Conservation (phyloP, 1,140 invertebrate genomes). For the Formica exsecta region DNA sequence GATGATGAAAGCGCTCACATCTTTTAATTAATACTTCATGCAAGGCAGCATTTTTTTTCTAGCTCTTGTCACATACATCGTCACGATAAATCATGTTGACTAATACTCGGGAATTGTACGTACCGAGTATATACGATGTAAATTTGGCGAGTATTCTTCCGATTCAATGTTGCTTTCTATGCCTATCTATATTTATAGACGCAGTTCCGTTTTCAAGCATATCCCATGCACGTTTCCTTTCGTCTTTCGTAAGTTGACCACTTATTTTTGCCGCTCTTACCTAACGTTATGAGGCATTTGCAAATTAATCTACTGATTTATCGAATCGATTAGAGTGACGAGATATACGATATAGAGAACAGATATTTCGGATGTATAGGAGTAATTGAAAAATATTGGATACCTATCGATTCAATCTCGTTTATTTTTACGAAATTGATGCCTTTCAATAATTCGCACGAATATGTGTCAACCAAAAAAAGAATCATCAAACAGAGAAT, state of each 20-base stretch:
- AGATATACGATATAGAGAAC: not conserved
- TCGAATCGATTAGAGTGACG: slow-evolving; percentile 79
- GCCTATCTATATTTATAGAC: slow-evolving; percentile 52
- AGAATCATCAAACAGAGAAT: too few species aligned
- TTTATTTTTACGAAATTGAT: not conserved
- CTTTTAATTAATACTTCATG: not conserved
- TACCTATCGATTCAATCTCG: not conserved
- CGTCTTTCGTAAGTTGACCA: slow-evolving; percentile 71
- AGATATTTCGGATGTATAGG: not conserved
- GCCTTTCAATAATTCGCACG: too few species aligned
- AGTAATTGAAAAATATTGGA: slow-evolving; percentile 36
- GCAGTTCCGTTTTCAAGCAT: slow-evolving; percentile 70
- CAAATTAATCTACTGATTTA: slow-evolving; percentile 82
- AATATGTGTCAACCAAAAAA: too few species aligned
- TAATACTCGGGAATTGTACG: not conserved
- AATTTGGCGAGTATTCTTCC: not conserved
- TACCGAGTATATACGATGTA: not conserved
- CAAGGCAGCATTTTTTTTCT: not conserved
- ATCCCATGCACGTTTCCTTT: slow-evolving; percentile 67
- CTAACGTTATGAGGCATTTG: slow-evolving; percentile 80
- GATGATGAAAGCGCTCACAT: not conserved
- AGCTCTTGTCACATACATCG: not conserved
- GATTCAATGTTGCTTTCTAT: not conserved
- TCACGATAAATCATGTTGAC: not conserved
- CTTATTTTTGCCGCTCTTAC: slow-evolving; percentile 80